A percentile compares a stretch with the other conserved stretches of the same genome.
Evolutionary conservation across 2,888 invertebrate species (phyloP).

Genomic region (Plebejus anna): DNA sequence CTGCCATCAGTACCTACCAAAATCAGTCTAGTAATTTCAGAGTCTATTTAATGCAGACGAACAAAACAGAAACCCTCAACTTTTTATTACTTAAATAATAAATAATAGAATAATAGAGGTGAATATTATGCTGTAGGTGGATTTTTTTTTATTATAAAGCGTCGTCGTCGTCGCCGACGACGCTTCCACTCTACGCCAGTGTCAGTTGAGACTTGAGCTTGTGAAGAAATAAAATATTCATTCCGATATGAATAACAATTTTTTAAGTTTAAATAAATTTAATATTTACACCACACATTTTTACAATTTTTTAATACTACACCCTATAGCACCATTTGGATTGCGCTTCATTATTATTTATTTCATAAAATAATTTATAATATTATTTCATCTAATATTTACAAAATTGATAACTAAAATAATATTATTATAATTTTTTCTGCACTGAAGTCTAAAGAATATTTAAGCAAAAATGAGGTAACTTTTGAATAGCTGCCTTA

Average conservation of each 20-base stretch:
- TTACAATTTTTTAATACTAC: slow-evolving; percentile 35
- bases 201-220: too few species aligned
- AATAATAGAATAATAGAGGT: too few species aligned
- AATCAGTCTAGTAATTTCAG: not conserved
- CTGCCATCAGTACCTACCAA: too few species aligned
- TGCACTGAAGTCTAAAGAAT: not conserved
- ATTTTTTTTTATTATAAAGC: too few species aligned
- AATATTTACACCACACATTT: slow-evolving; percentile 34
- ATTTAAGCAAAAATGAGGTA: not conserved
- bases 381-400: slow-evolving; percentile 2
- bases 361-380: slow-evolving; percentile 13
- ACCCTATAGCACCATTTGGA: slow-evolving; percentile 59
- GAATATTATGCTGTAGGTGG: too few species aligned
- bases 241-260: not conserved
- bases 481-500: not conserved
- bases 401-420: not conserved
- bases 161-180: too few species aligned
- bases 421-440: not conserved
- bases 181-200: too few species aligned
- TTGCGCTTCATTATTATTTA: slow-evolving; percentile 43
- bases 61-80: not conserved
- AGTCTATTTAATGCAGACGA: not conserved
- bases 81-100: not conserved
- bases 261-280: slow-evolving; percentile 21
- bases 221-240: not conserved